Evolutionary conservation across 2,797 vertebrate species (phyloP).

Genomic region (Gastrophryne carolinensis): DNA sequence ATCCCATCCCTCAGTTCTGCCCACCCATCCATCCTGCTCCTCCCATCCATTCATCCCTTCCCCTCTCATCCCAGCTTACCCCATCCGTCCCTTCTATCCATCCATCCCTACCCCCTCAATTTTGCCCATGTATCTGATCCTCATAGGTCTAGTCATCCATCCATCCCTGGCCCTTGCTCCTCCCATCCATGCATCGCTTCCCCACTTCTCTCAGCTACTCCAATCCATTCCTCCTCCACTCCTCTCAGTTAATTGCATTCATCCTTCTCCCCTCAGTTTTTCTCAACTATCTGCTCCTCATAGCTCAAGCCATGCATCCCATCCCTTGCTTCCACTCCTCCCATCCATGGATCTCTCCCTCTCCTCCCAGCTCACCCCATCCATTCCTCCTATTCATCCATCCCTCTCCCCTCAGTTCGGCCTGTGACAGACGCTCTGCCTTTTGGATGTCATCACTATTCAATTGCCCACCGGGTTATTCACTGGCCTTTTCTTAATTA

Average conservation of each 20-base stretch:
- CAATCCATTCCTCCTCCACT: neutral
- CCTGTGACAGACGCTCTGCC: neutral
- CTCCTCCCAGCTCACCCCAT: neutral
- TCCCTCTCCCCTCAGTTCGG: neutral
- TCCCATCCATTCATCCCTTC: no score
- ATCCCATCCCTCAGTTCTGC: no score
- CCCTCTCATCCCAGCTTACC: neutral
- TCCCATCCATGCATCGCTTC: neutral
- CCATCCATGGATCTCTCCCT: neutral
- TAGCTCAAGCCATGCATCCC: neutral
- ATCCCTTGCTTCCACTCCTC: accelerated
- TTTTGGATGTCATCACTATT: no score
- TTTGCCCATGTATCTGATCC: neutral
- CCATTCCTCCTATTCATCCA: no score
- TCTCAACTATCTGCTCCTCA: neutral
- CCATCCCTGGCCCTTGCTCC: neutral
- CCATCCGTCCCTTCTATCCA: neutral
- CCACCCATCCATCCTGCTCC: no score
- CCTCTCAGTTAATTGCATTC: neutral
- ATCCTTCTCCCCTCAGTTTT: no score
- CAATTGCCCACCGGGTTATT: no score
- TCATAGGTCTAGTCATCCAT: neutral
- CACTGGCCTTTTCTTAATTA: no score
- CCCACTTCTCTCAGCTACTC: neutral
- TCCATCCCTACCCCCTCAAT: neutral